These are phyloP conservation scores for Heteractis magnifica DNA, from an alignment of 92 coral and sea anemone species.

Conservation along the genomic window DNA sequence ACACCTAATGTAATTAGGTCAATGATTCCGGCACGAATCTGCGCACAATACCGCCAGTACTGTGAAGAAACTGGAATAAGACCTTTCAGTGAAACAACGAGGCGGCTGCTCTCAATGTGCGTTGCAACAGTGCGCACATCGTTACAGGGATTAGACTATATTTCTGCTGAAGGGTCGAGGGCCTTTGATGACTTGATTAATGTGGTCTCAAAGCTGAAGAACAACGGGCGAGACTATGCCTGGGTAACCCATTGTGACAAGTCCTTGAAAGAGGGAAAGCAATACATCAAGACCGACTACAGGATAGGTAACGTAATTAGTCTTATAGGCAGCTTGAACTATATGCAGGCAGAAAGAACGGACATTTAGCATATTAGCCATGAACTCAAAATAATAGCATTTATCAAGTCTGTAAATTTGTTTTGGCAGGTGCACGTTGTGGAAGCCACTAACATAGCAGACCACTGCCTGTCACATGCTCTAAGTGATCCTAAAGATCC, in stretches of 20 bases:
- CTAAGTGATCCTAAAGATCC: not conserved
- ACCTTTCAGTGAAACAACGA: conserved; percentile 14
- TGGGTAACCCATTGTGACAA: not conserved
- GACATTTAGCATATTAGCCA: too few relatives aligned
- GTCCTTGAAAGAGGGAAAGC: not conserved
- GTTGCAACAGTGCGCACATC: conserved; percentile 14
- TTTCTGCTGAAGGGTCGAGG: not conserved
- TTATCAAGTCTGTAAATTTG: not conserved
- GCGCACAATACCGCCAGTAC: conserved; percentile 12
- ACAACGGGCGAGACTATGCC: not conserved
- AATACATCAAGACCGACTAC: not conserved
- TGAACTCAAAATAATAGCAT: too few relatives aligned
- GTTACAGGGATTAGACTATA: not conserved
- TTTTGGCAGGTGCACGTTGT: not conserved
- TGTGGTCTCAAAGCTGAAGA: not conserved
- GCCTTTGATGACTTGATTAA: not conserved
- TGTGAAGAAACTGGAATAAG: conserved; percentile 8
- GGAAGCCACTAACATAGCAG: not conserved
- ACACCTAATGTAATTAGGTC: conserved; percentile 19
- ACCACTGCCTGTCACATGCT: conserved; percentile 1
- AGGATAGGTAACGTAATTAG: not conserved
- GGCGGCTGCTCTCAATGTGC: conserved; percentile 16
- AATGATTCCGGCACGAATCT: conserved; percentile 16
- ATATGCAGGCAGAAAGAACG: too few relatives aligned
- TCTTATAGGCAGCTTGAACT: too few relatives aligned